Conservation (phyloP, 2,888 invertebrate species). For the Endotricha flammealis region DNA sequence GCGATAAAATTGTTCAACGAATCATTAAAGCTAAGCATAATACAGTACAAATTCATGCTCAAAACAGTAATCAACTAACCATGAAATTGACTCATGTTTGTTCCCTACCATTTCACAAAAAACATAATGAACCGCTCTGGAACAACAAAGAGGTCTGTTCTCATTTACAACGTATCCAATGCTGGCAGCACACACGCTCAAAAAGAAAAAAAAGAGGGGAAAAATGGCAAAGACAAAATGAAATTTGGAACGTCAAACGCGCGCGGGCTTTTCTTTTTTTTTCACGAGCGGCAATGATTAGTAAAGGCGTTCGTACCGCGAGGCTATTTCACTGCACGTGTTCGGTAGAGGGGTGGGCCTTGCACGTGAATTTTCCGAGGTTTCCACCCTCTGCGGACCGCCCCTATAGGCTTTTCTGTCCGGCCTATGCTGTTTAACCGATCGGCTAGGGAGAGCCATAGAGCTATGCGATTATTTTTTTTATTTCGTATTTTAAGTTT, state of each 20-base stretch:
- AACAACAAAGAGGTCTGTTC: slow-evolving; percentile 47
- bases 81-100: slow-evolving; percentile 70
- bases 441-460: slow-evolving; percentile 52
- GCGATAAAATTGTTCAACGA: slow-evolving; percentile 6
- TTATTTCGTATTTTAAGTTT: not conserved
- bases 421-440: slow-evolving; percentile 77
- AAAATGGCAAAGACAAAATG: slow-evolving; percentile 27
- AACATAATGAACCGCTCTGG: slow-evolving; percentile 45
- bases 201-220: slow-evolving; percentile 33
- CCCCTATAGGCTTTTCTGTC: slow-evolving; percentile 79
- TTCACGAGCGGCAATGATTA: slow-evolving; percentile 68
- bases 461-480: slow-evolving; percentile 40
- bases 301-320: slow-evolving; percentile 66
- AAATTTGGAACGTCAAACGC: slow-evolving; percentile 51
- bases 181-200: slow-evolving; percentile 35
- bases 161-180: slow-evolving; percentile 55
- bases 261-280: slow-evolving; percentile 46
- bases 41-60: slow-evolving; percentile 35
- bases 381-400: slow-evolving; percentile 77
- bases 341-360: slow-evolving; percentile 64
- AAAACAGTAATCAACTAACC: slow-evolving; percentile 64
- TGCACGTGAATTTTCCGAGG: slow-evolving; percentile 77
- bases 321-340: slow-evolving; percentile 74
- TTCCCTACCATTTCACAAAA: slow-evolving; percentile 66
- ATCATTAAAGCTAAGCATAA: slow-evolving; percentile 18